Percentiles rank a stretch among this genome's conserved stretches.
These are phyloP conservation scores for Montipora capricornis DNA, from an alignment of 64 coral and sea anemone species.

Conservation along the genomic window DNA sequence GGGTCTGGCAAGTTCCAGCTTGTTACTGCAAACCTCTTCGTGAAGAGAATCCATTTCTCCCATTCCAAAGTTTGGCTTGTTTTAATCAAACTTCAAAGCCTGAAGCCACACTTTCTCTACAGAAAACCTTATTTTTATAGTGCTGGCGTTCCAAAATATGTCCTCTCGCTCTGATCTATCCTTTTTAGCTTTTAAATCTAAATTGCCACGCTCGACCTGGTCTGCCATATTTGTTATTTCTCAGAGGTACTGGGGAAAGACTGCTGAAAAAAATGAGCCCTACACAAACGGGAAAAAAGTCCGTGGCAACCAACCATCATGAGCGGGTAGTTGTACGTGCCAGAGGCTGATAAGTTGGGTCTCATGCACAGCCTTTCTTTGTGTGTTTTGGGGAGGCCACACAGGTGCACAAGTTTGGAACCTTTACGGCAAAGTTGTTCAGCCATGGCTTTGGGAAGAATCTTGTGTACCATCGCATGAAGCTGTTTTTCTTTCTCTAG, in stretches of 20 bases:
- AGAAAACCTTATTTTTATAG: conserved; percentile 26
- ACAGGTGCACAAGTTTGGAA: conserved; percentile 10
- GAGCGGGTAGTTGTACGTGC: conserved; percentile 14
- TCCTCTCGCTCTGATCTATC: conserved; percentile 45
- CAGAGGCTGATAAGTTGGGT: conserved; percentile 8
- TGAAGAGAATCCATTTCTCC: conserved; percentile 50
- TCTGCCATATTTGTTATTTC: conserved; percentile 36
- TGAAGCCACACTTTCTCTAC: conserved; percentile 25
- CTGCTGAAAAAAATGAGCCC: too few relatives aligned
- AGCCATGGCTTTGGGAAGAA: conserved; percentile 10
- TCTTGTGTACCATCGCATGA: background rate
- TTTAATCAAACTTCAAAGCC: background rate
- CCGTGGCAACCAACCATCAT: too few relatives aligned
- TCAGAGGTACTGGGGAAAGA: background rate
- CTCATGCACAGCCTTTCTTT: background rate
- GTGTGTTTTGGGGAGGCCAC: background rate
- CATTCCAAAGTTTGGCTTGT: conserved; percentile 61
- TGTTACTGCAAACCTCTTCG: conserved; percentile 36
- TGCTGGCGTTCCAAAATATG: conserved; percentile 39
- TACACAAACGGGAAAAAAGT: too few relatives aligned
- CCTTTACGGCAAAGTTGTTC: background rate
- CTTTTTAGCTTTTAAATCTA: conserved; percentile 29
- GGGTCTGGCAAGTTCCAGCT: conserved; percentile 48
- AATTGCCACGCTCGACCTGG: background rate
- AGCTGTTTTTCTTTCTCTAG: background rate